A percentile compares a stretch with the other conserved stretches of the same genome.
Evolutionary conservation across 2,888 invertebrate species (phyloP).

Genomic region (Lasioglossum villosulum): DNA sequence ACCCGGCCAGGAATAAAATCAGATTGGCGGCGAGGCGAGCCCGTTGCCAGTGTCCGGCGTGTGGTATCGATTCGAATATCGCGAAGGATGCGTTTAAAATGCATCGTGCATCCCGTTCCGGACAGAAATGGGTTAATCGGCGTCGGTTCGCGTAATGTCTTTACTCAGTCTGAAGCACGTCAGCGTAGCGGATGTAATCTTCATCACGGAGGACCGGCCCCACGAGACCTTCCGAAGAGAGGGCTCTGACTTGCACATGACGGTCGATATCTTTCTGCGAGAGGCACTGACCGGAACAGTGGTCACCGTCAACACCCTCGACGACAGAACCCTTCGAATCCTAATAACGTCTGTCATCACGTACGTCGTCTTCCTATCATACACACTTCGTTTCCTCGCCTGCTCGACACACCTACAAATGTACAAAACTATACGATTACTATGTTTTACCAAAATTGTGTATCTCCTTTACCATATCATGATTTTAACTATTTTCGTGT

Average conservation of each 20-base stretch:
- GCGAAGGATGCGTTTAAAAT: constrained; percentile 52
- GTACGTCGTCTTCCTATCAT: constrained; percentile 76
- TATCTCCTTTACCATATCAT: no score
- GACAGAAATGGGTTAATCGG: constrained; percentile 65
- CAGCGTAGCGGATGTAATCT: constrained; percentile 89
- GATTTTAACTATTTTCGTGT: no score
- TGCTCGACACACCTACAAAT: background rate
- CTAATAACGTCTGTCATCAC: constrained; percentile 90
- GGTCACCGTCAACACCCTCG: constrained; percentile 89
- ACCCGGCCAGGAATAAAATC: background rate
- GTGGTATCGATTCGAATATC: constrained; percentile 43
- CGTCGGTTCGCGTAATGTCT: constrained; percentile 59
- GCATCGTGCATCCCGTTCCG: constrained; percentile 47
- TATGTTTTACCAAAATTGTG: background rate
- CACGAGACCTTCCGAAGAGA: constrained; percentile 89
- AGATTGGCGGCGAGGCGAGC: constrained; percentile 12
- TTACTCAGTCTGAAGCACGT: constrained; percentile 58
- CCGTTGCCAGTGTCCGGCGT: constrained; percentile 15
- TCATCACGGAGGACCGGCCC: constrained; percentile 90
- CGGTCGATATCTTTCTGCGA: constrained; percentile 87
- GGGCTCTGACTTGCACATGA: constrained; percentile 89
- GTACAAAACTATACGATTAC: background rate
- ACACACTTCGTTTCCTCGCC: background rate
- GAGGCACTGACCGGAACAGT: constrained; percentile 90
- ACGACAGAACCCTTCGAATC: constrained; percentile 88